These are phyloP conservation scores for Erpornis zantholeuca DNA, from an alignment of 2,113 vertebrate genomes.

Conservation along the genomic window DNA sequence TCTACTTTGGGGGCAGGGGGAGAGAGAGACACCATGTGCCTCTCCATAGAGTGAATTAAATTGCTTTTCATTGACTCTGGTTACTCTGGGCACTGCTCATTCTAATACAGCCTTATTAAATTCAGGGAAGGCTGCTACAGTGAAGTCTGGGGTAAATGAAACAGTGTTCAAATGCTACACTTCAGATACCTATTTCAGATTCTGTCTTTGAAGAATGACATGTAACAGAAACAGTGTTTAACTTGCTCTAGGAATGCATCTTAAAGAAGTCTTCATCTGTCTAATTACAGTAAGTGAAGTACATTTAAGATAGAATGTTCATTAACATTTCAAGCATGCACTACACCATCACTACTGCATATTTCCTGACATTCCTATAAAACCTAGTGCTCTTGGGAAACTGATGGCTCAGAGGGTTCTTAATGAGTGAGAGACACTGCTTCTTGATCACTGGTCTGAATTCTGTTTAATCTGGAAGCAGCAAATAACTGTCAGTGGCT, in stretches of 20 bases:
- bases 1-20: neutral
- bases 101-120: slow-evolving; percentile 30
- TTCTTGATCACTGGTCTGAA: neutral
- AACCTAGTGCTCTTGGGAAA: neutral
- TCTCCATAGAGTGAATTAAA: slow-evolving; percentile 15
- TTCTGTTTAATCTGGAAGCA: slow-evolving; percentile 11
- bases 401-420: neutral
- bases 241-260: neutral
- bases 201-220: slow-evolving; percentile 36
- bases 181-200: neutral
- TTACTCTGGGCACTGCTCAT: slow-evolving; percentile 11
- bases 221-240: neutral
- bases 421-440: neutral
- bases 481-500: neutral
- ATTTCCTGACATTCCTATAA: neutral
- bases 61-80: slow-evolving; percentile 19
- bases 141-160: neutral
- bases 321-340: slow-evolving; percentile 8
- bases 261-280: neutral
- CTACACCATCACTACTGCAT: neutral
- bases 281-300: slow-evolving; percentile 19
- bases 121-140: neutral
- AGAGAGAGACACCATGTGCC: neutral
- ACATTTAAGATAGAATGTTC: neutral
- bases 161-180: neutral